Evolutionary conservation across 1,140 invertebrate species (phyloP).

Genomic region (Sesamia nonagrioides): DNA sequence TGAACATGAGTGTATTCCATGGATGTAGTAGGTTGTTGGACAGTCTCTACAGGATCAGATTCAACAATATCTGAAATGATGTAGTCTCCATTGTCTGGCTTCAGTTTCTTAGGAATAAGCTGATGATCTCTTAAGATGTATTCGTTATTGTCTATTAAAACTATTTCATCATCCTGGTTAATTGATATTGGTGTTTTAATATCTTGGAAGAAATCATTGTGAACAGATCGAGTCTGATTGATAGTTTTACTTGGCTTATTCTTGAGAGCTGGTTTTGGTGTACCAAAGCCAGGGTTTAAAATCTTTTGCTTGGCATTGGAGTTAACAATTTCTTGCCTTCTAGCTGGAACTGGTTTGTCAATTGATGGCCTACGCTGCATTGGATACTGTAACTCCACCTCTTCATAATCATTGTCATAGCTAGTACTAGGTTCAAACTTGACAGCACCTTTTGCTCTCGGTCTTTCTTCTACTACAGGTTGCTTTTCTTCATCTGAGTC

Average conservation of each 20-base stretch:
- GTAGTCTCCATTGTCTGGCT: conserved; percentile 58
- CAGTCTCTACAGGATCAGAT: conserved; percentile 58
- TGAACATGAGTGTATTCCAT: conserved; percentile 65
- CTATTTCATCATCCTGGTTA: conserved; percentile 82
- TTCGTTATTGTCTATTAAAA: conserved; percentile 88
- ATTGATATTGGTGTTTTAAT: conserved; percentile 32
- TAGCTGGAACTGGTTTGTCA: conserved; percentile 87
- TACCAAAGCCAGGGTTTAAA: conserved; percentile 70
- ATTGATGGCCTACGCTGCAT: conserved; percentile 76
- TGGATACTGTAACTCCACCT: conserved; percentile 75
- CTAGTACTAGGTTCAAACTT: conserved; percentile 74
- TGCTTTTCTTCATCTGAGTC: conserved; percentile 88
- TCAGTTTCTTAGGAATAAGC: conserved; percentile 70
- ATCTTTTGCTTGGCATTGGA: conserved; percentile 76
- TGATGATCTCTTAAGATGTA: conserved; percentile 83
- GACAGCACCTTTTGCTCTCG: conserved; percentile 59
- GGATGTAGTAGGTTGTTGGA: conserved; percentile 62
- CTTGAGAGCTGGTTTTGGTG: conserved; percentile 35
- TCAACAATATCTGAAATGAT: conserved; percentile 65
- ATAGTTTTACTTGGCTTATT: background rate
- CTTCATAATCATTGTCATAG: conserved; percentile 75
- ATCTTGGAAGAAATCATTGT: conserved; percentile 53
- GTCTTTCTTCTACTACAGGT: conserved; percentile 18
- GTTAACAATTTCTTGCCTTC: conserved; percentile 76
- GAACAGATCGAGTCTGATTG: conserved; percentile 24